Evolutionary conservation across 1,140 invertebrate species (phyloP).

Genomic region (Dinothrombium tinctorium): DNA sequence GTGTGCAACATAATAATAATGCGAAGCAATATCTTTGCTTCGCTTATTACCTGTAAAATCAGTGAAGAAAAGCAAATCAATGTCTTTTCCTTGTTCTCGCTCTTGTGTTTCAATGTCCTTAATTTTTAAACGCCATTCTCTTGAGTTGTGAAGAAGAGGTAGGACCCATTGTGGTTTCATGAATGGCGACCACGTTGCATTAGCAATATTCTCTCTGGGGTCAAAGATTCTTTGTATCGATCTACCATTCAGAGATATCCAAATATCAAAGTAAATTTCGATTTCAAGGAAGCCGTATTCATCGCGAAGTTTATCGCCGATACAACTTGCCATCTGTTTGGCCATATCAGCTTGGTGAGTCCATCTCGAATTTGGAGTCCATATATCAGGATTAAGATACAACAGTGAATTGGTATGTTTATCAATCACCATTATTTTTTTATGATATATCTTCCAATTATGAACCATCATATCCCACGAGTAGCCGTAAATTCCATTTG

Average conservation of each 20-base stretch:
- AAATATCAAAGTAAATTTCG: constrained; percentile 56
- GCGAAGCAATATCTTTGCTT: too few species aligned
- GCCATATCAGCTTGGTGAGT: constrained; percentile 64
- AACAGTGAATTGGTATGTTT: constrained; percentile 34
- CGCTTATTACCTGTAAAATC: constrained; percentile 64
- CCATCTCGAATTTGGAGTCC: constrained; percentile 51
- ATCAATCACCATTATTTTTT: constrained; percentile 50
- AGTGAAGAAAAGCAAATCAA: constrained; percentile 40
- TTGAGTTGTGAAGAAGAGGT: constrained; percentile 46
- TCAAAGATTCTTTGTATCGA: constrained; percentile 67
- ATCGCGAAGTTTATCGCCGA: constrained; percentile 32
- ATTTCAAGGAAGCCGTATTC: constrained; percentile 27
- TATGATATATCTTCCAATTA: constrained; percentile 49
- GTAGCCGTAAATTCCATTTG: constrained; percentile 72
- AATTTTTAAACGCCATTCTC: constrained; percentile 28
- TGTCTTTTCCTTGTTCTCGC: constrained; percentile 29
- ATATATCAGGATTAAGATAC: constrained; percentile 24
- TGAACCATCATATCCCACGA: constrained; percentile 97
- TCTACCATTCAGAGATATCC: constrained; percentile 65
- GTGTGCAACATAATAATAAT: too few species aligned
- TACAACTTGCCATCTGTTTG: constrained; percentile 54
- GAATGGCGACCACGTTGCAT: constrained; percentile 53
- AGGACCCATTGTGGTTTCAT: constrained; percentile 40
- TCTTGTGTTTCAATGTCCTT: constrained; percentile 31
- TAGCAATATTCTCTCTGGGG: constrained; percentile 43